These are phyloP conservation scores for Brachyalestes nurse DNA, from an alignment of 2,797 vertebrate species.

Conservation along the genomic window DNA sequence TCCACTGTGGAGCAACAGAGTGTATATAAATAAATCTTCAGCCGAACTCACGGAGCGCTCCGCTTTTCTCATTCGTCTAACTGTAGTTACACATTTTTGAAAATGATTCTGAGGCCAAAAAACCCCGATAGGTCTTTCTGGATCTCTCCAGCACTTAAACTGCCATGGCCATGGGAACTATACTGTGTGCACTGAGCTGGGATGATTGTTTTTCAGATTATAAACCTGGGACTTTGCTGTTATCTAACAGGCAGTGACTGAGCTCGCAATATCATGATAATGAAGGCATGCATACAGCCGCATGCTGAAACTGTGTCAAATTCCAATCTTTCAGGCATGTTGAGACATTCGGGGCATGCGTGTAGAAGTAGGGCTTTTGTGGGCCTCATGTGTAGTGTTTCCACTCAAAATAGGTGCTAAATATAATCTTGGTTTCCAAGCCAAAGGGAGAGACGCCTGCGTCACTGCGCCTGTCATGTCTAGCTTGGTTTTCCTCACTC, in stretches of 20 bases:
- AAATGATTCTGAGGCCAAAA: background rate
- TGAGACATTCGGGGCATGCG: slow-evolving; percentile 17
- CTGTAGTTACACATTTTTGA: background rate
- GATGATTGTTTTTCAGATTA: slow-evolving; percentile 14
- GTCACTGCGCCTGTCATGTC: slow-evolving; percentile 70
- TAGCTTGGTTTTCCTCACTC: slow-evolving; percentile 34
- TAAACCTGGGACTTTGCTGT: background rate
- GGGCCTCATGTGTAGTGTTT: slow-evolving; percentile 40
- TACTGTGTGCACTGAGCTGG: background rate
- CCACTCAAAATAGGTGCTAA: slow-evolving; percentile 66
- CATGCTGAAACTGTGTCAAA: slow-evolving; percentile 19
- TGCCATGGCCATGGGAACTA: background rate
- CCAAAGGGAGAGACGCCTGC: slow-evolving; percentile 78
- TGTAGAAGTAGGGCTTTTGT: slow-evolving; percentile 12
- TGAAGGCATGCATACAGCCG: background rate
- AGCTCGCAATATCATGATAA: slow-evolving; percentile 7
- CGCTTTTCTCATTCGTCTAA: background rate
- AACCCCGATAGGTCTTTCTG: background rate
- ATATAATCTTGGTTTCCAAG: slow-evolving; percentile 78
- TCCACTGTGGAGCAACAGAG: slow-evolving; percentile 21
- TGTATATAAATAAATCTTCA: slow-evolving; percentile 9
- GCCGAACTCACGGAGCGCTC: background rate
- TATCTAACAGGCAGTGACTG: background rate
- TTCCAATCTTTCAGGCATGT: slow-evolving; percentile 18
- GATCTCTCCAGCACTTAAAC: background rate